A percentile compares a stretch with the other conserved stretches of the same genome.
Conservation (phyloP, 2,888 invertebrate genomes). For the Helicoverpa assulta region DNA sequence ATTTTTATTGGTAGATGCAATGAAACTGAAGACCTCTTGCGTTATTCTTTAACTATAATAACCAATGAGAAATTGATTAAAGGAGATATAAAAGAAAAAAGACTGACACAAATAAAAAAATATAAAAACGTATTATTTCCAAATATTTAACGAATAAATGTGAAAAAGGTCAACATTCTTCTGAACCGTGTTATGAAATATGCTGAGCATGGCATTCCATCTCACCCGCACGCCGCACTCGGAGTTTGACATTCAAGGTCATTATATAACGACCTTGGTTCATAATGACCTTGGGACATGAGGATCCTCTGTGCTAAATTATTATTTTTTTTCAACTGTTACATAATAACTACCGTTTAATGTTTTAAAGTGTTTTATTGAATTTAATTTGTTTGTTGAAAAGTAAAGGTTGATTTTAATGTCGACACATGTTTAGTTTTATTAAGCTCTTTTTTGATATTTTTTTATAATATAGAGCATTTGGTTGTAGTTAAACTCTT, state of each 20-base stretch:
- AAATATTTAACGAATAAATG: slow-evolving; percentile 29
- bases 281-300: background rate
- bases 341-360: slow-evolving; percentile 2
- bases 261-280: background rate
- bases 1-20: too few relatives aligned
- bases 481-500: too few relatives aligned
- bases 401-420: too few relatives aligned
- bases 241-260: slow-evolving; percentile 21
- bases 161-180: slow-evolving; percentile 11
- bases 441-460: too few relatives aligned
- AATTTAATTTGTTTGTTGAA: background rate
- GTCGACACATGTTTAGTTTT: too few relatives aligned
- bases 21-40: too few relatives aligned
- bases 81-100: too few relatives aligned
- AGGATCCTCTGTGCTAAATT: background rate
- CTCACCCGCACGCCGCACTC: slow-evolving; percentile 6
- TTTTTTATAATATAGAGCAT: too few relatives aligned
- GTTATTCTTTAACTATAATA: too few relatives aligned
- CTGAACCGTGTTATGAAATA: slow-evolving; percentile 39
- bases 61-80: too few relatives aligned
- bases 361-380: background rate
- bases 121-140: background rate
- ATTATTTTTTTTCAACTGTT: background rate
- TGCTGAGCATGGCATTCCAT: slow-evolving; percentile 42
- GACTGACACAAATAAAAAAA: too few relatives aligned